Percentiles rank a stretch among this genome's conserved stretches.
phyloP scores from a whole-genome alignment of 1,140 invertebrate genomes.

The Drosophila albomicans region DNA sequence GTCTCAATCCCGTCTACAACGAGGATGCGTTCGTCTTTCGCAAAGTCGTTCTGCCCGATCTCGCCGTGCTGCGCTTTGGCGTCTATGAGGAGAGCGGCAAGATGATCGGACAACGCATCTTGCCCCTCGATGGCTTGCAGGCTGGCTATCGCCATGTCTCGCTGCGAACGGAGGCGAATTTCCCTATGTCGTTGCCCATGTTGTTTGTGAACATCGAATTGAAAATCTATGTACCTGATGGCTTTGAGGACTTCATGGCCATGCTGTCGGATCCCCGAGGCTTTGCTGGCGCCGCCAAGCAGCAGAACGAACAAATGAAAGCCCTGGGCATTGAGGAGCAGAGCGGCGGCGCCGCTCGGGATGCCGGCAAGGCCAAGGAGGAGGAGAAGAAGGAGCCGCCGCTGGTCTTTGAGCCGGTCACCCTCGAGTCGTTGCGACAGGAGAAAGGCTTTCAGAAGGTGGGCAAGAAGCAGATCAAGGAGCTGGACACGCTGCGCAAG shows the following conservation, averaged over 20 bases:
- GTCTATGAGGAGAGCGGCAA: slow-evolving; percentile 99
- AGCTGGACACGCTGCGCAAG: slow-evolving; percentile 96
- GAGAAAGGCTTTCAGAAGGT: slow-evolving; percentile 98
- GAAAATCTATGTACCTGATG: slow-evolving; percentile 99
- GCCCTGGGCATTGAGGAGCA: slow-evolving; percentile 96
- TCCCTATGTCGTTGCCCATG: slow-evolving; percentile 99
- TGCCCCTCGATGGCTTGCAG: slow-evolving; percentile 98
- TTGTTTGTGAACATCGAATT: slow-evolving; percentile 99
- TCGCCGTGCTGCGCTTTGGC: slow-evolving; percentile 98
- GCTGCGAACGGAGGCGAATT: slow-evolving; percentile 98
- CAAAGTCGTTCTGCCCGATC: slow-evolving; percentile 98
- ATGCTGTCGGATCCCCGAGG: slow-evolving; percentile 98
- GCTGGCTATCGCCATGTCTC: slow-evolving; percentile 99
- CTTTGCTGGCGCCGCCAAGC: slow-evolving; percentile 94
- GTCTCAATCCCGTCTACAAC: slow-evolving; percentile 98
- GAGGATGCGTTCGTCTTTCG: slow-evolving; percentile 99
- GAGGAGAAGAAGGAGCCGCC: slow-evolving; percentile 91
- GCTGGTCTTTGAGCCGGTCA: slow-evolving; percentile 96
- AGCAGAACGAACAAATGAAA: slow-evolving; percentile 96
- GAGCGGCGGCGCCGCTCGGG: slow-evolving; percentile 86
- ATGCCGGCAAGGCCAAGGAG: slow-evolving; percentile 86
- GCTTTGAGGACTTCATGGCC: slow-evolving; percentile 99
- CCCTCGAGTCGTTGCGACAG: slow-evolving; percentile 93
- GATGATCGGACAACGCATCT: slow-evolving; percentile 97
- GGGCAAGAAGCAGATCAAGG: slow-evolving; percentile 98